phyloP scores from a whole-genome alignment of 2,113 vertebrate genomes.

The Myiagra hebetior region DNA sequence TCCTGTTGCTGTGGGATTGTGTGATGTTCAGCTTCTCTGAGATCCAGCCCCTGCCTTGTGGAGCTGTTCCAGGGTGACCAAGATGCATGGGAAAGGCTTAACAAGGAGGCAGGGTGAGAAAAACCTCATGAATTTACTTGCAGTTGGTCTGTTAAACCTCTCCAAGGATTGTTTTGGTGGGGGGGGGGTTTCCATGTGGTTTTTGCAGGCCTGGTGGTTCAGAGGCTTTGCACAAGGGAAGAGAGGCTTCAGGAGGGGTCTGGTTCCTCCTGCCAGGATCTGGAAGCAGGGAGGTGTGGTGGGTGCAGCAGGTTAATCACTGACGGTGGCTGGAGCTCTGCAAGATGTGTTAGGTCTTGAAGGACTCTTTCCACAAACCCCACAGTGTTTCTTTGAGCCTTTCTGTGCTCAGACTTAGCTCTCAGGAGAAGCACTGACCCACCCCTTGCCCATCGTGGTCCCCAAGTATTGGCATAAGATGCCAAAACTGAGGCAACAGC shows the following conservation, averaged over 20 bases:
- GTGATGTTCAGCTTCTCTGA: not conserved
- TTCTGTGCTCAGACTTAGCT: not conserved
- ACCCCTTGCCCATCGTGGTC: accelerated
- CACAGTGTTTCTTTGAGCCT: not conserved
- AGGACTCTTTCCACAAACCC: not conserved
- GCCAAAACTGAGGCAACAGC: not conserved
- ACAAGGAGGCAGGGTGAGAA: not conserved
- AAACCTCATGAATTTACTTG: not conserved
- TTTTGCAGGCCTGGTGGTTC: not conserved
- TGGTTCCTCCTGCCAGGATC: not conserved
- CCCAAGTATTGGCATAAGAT: not conserved
- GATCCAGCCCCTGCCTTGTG: not conserved
- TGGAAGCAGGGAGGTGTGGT: not conserved
- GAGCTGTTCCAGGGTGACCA: not conserved
- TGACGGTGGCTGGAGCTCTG: not conserved
- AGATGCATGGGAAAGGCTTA: not conserved
- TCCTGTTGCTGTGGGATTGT: not conserved
- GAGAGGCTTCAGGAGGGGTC: not conserved
- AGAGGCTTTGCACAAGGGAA: not conserved
- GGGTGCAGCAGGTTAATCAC: not conserved
- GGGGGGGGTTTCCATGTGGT: accelerated
- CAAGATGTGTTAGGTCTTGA: not conserved
- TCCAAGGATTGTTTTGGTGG: not conserved
- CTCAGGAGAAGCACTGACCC: not conserved
- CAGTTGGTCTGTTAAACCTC: not conserved